Base-by-base conservation (phyloP, 2,888 invertebrate genomes). In the Nomada lathburiana region DNA sequence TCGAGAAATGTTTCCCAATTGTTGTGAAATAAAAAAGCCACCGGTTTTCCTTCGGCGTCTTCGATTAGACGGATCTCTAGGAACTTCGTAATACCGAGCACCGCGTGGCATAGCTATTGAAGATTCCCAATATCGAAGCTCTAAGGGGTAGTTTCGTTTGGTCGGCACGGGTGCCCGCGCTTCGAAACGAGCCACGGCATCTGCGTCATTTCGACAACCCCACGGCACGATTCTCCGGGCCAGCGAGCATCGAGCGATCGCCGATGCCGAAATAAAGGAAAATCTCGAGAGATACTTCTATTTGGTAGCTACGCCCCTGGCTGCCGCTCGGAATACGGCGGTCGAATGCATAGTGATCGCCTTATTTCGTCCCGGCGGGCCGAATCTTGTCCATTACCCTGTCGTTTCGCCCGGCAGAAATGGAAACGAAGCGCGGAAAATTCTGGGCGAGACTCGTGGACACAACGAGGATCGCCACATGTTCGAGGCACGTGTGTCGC, bases 301-400 rank as follows among this genome's bases (percentile, higher is more conserved):
- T 89, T 87, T 80, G 78, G 78, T 67, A 75, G 80, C 47, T 78
- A 63, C 82, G 71, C 47, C 68, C 57, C 62, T 59, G 72, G 52
- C 64, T 68, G 52, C 29, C 72, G 55, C 71, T 50, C 52, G 73
- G 81, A 20, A 50, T 60, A 60, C 72, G 63, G 55, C 80, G 86
- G 85, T 86, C 86, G 89, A 90, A 91, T 90, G 91, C 92, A 91
- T 90, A 91, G 91, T 88, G 90, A 91, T 91, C 83, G 88, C 88
- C 90, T 91, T 88, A 90, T 90, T 91, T 90, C 85, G 86, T 44
- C 57, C 20, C 26, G 53, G 57, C 55, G 36, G 71, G 59, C 74
- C 78, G 52, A 70, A 83, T 75, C 71, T 72, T 67, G 57, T 83
- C 75, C 82, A 77, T 84, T 86, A 76, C 79, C 52, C 47, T 63